Evolutionary conservation across 64 coral and sea anemone species (phyloP).

Genomic region (Porites australiensis): DNA sequence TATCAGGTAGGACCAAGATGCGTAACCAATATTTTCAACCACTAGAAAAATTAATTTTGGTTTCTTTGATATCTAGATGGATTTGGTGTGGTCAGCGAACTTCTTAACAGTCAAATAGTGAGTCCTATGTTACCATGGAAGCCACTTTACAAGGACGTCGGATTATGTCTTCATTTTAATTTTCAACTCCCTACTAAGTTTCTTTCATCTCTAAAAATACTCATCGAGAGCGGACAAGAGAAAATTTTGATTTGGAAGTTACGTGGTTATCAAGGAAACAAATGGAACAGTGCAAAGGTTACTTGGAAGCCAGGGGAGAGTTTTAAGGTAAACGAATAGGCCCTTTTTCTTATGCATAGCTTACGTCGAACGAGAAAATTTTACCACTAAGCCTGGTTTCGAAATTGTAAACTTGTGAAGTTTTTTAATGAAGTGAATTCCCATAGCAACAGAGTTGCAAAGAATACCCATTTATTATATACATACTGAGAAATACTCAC

Average conservation of each 20-base stretch:
- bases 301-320: neutral
- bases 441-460: too few species aligned
- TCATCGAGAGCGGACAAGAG: neutral
- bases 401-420: too few species aligned
- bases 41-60: neutral
- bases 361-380: too few species aligned
- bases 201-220: conserved; percentile 22
- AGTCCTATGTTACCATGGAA: conserved; percentile 69
- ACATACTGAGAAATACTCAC: too few species aligned
- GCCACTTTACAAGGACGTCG: conserved; percentile 45
- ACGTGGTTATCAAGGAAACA: conserved; percentile 57
- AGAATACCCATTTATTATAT: too few species aligned
- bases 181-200: conserved; percentile 46
- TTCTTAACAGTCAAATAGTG: neutral
- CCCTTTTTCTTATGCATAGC: neutral
- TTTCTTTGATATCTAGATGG: neutral
- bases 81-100: conserved; percentile 9
- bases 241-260: conserved; percentile 51
- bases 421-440: too few species aligned
- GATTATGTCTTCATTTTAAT: conserved; percentile 54
- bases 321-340: conserved; percentile 14
- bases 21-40: neutral
- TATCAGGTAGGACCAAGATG: neutral
- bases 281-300: conserved; percentile 27
- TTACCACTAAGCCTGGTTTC: too few species aligned